These are phyloP conservation scores for Opisthograptis luteolata DNA, from an alignment of 2,888 invertebrate genomes.

Conservation along the genomic window DNA sequence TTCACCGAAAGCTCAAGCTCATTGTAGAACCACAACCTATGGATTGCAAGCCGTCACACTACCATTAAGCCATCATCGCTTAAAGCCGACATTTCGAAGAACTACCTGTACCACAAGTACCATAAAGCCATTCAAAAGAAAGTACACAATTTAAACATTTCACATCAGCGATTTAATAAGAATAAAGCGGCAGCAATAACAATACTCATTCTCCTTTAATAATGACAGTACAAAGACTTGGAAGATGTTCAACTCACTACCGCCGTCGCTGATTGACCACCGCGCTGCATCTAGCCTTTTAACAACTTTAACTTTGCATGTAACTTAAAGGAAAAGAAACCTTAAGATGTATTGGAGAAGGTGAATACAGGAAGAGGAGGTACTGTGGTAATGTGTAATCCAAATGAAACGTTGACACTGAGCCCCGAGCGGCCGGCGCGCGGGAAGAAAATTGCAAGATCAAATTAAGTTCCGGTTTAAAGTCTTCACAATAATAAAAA, in stretches of 20 bases:
- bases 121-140: neutral
- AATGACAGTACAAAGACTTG: slow-evolving; percentile 69
- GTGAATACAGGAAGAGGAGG: slow-evolving; percentile 25
- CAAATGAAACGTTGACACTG: slow-evolving; percentile 78
- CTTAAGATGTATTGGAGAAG: slow-evolving; percentile 36
- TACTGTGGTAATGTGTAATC: slow-evolving; percentile 62
- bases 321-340: slow-evolving; percentile 31
- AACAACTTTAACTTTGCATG: slow-evolving; percentile 38
- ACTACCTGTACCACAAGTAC: neutral
- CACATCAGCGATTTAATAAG: slow-evolving; percentile 51
- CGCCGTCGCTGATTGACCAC: slow-evolving; percentile 69
- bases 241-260: slow-evolving; percentile 67
- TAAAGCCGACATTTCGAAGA: too few species aligned
- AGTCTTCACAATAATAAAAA: slow-evolving; percentile 69
- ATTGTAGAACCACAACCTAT: too few species aligned
- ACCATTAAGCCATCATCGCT: too few species aligned
- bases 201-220: slow-evolving; percentile 70
- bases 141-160: slow-evolving; percentile 20
- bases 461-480: slow-evolving; percentile 73
- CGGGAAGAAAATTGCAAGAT: slow-evolving; percentile 75
- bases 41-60: too few species aligned
- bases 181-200: slow-evolving; percentile 62
- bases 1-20: too few species aligned
- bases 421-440: slow-evolving; percentile 59
- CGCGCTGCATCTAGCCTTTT: slow-evolving; percentile 57